phyloP scores from a whole-genome alignment of 2,888 invertebrate genomes.

The Ommatoiulus sabulosus region DNA sequence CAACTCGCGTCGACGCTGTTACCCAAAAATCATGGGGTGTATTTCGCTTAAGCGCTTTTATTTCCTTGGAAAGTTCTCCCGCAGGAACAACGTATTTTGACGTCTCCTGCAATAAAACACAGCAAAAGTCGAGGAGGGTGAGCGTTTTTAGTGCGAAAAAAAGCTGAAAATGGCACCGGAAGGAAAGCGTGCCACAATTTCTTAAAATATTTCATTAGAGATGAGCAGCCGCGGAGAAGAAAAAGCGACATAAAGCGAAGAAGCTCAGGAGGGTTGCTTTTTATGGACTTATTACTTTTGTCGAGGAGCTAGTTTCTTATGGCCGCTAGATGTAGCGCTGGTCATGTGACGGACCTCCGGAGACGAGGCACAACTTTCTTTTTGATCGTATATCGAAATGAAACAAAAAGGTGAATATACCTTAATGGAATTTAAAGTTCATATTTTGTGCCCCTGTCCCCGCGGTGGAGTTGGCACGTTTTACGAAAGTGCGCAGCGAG shows the following conservation, averaged over 20 bases:
- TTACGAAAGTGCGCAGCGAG: neutral
- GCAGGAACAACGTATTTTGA: constrained; percentile 62
- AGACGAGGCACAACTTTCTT: constrained; percentile 9
- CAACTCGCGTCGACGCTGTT: constrained; percentile 83
- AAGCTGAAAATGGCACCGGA: constrained; percentile 29
- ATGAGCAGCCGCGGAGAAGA: neutral
- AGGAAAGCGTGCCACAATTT: constrained; percentile 26
- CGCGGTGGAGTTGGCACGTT: neutral
- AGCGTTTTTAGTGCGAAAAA: constrained; percentile 1
- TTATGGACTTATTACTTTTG: constrained; percentile 5
- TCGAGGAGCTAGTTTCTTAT: neutral
- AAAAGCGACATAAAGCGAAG: neutral
- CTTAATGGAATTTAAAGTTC: constrained; percentile 19
- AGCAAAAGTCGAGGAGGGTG: constrained; percentile 18
- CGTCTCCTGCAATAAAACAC: constrained; percentile 60
- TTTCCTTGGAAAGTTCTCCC: constrained; percentile 62
- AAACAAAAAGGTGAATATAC: constrained; percentile 16
- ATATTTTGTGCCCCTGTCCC: neutral
- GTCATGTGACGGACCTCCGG: constrained; percentile 24
- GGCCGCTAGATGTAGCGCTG: constrained; percentile 8
- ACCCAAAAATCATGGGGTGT: constrained; percentile 73
- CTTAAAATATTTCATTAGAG: constrained; percentile 24
- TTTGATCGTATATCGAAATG: neutral
- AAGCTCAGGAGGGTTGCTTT: neutral
- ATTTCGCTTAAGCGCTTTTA: constrained; percentile 63